Evolutionary conservation across 2,113 vertebrate species (phyloP).

Genomic region (Bungarus multicinctus): DNA sequence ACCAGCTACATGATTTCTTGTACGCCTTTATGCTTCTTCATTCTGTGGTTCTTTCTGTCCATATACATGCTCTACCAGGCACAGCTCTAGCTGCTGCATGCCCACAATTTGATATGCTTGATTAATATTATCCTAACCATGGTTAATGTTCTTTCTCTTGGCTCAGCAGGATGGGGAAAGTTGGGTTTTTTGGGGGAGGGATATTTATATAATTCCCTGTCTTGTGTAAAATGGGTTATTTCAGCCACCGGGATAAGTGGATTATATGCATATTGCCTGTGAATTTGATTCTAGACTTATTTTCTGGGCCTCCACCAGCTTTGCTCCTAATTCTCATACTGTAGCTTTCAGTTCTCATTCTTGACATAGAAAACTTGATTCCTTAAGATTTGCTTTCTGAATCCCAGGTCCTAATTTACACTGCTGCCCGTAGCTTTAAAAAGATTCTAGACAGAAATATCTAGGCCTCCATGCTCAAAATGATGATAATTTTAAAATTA

Average conservation of each 20-base stretch:
- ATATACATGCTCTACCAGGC: not conserved
- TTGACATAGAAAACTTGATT: not conserved
- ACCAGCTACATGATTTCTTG: not conserved
- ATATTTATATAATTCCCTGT: not conserved
- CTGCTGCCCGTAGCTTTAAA: not conserved
- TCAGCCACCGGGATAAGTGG: not conserved
- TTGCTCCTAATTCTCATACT: not conserved
- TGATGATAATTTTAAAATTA: not conserved
- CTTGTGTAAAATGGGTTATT: not conserved
- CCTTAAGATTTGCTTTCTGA: not conserved
- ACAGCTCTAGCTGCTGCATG: not conserved
- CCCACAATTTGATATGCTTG: not conserved
- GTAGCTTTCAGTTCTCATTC: not conserved
- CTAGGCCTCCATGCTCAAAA: not conserved
- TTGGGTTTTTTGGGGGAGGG: not conserved
- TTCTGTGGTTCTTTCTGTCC: not conserved
- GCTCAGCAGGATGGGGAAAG: not conserved
- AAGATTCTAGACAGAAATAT: not conserved
- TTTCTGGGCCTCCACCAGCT: not conserved
- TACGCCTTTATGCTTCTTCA: not conserved
- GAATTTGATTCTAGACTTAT: not conserved
- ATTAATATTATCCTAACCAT: not conserved
- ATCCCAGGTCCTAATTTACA: not conserved
- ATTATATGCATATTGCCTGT: not conserved
- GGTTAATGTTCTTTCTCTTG: not conserved